phyloP scores from a whole-genome alignment of 2,113 vertebrate species.

The Tragelaphus strepsiceros region DNA sequence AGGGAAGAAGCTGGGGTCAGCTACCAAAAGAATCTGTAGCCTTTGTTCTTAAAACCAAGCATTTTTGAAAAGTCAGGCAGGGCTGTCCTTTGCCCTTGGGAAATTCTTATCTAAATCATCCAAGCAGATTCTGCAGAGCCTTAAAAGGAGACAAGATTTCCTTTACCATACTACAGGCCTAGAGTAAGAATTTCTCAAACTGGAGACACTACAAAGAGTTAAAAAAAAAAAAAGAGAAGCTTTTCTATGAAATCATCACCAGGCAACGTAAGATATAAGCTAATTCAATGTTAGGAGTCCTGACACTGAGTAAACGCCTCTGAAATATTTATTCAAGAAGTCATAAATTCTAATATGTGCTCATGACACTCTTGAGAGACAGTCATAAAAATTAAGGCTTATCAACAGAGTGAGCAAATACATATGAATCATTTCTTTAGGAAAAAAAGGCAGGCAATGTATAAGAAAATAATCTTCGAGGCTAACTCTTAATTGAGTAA shows the following conservation, averaged over 20 bases:
- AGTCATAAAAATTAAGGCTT: slow-evolving; percentile 33
- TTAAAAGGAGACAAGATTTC: neutral
- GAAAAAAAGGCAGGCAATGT: neutral
- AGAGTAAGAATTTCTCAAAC: neutral
- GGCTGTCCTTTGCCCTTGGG: neutral
- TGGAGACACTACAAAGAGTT: neutral
- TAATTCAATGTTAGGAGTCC: neutral
- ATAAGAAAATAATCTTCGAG: slow-evolving; percentile 32
- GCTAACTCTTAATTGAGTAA: slow-evolving; percentile 12
- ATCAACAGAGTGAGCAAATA: slow-evolving; percentile 28
- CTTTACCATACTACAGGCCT: neutral
- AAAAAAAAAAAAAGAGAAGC: neutral
- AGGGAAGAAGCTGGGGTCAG: neutral
- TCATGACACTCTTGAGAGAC: slow-evolving; percentile 14
- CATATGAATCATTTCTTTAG: slow-evolving; percentile 42
- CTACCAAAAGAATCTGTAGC: neutral
- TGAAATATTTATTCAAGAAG: slow-evolving; percentile 24
- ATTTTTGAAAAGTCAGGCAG: neutral
- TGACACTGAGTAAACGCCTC: neutral
- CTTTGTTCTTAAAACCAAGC: neutral
- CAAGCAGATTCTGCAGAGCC: neutral
- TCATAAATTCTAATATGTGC: neutral
- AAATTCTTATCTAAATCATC: neutral
- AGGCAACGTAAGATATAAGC: neutral
- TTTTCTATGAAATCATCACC: neutral